phyloP scores from a whole-genome alignment of 2,888 invertebrate genomes.

The Seira sanloemensis region DNA sequence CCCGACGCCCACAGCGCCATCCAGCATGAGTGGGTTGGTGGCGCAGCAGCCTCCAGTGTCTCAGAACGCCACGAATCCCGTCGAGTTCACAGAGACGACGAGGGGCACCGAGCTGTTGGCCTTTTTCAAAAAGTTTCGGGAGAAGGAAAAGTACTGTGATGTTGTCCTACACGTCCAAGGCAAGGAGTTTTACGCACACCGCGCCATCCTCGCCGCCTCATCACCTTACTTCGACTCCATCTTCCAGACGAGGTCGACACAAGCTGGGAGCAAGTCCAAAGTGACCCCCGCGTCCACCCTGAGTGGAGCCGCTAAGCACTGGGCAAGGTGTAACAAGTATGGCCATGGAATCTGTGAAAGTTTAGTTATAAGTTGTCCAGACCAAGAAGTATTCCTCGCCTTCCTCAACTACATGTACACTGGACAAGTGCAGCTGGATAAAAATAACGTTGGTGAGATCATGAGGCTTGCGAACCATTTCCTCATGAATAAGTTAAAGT shows the following conservation, averaged over 20 bases:
- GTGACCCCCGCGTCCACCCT: conserved; percentile 72
- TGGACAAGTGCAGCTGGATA: conserved; percentile 80
- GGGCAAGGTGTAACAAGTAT: conserved; percentile 54
- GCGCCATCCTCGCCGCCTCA: conserved; percentile 81
- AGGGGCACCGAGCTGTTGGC: conserved; percentile 76
- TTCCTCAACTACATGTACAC: conserved; percentile 83
- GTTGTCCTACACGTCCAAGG: conserved; percentile 80
- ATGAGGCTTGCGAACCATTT: conserved; percentile 81
- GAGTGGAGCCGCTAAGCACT: conserved; percentile 47
- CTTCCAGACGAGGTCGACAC: conserved; percentile 76
- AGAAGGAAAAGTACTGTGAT: conserved; percentile 80
- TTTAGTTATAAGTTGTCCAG: conserved; percentile 79
- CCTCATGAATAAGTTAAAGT: conserved; percentile 80
- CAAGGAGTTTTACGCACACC: conserved; percentile 80
- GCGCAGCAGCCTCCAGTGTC: background rate
- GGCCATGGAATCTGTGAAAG: conserved; percentile 75
- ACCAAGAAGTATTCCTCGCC: conserved; percentile 79
- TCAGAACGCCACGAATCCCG: conserved; percentile 69
- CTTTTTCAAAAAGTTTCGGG: conserved; percentile 77
- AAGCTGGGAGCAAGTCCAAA: conserved; percentile 28
- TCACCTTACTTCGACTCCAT: conserved; percentile 82
- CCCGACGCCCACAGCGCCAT: background rate
- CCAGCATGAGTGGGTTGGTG: background rate
- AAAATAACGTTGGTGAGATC: conserved; percentile 80
- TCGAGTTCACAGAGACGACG: conserved; percentile 76